phyloP scores from a whole-genome alignment of 1,140 invertebrate genomes.

The Portunus trituberculatus region DNA sequence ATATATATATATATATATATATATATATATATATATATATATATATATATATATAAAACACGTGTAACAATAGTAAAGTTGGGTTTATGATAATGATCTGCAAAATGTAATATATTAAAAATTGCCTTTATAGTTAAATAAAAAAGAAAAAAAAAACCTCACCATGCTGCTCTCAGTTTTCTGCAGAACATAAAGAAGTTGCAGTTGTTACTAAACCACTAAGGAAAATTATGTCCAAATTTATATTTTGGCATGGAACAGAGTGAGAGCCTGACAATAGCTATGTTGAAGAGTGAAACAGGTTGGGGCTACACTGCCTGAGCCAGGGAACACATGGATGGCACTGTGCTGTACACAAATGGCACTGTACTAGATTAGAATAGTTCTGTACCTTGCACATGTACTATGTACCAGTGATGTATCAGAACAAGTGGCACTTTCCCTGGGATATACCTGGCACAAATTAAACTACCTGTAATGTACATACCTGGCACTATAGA shows the following conservation, averaged over 20 bases:
- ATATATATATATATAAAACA: constrained; percentile 56
- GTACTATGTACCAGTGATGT: not conserved
- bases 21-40: constrained; percentile 57
- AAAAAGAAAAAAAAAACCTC: not conserved
- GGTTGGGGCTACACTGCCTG: constrained; percentile 64
- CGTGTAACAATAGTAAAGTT: not conserved
- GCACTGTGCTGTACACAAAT: constrained; percentile 39
- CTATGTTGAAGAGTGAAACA: constrained; percentile 33
- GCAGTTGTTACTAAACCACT: not conserved
- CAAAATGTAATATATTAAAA: not conserved
- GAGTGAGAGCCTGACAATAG: not conserved
- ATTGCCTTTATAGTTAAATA: not conserved
- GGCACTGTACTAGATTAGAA: constrained; percentile 56
- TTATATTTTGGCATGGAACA: not conserved
- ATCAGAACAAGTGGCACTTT: constrained; percentile 44
- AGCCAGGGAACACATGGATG: constrained; percentile 48
- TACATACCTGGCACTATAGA: not conserved
- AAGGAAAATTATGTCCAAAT: not conserved
- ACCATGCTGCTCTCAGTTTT: not conserved
- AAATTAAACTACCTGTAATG: not conserved
- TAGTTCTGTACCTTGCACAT: constrained; percentile 36
- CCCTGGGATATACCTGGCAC: not conserved
- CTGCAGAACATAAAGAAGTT: not conserved
- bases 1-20: constrained; percentile 59
- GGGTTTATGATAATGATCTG: not conserved